Base-by-base conservation (phyloP, 2,113 vertebrate species). In the Corvus cornix region DNA sequence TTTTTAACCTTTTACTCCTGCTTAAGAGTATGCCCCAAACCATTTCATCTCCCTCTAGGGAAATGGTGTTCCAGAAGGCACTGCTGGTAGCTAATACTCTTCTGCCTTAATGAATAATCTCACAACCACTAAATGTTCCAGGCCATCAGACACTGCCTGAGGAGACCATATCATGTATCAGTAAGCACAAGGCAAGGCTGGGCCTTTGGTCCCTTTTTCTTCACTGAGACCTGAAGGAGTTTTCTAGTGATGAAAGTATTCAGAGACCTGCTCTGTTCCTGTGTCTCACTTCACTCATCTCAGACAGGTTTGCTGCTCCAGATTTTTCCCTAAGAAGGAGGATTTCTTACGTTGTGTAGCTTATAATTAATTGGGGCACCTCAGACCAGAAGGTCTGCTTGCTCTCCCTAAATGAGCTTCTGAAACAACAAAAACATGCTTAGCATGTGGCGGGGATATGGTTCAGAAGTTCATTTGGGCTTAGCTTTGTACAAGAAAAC, bases 391-490 rank as follows among this genome's bases (percentile, higher is more conserved):
- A 93, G 95, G 86, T 93, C 86, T 81, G 72, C 51, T 77, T 69
- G 39, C 51, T 88, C 30, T 8, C 46, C 19, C 21, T 67, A 59
- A 74, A 77, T 52, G 26, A 95, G 93, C 92, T 70, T 88, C 93
- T 44, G 16, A 51, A 94, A 93, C 19, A 59, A 80, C 2, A 3
- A 74, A 84, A 74, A 63, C 39, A 77, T 0, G 0, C 33, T 55
- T 76, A 95, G 74, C 72, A 58, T 46, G 64, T 67, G 90, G 55
- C 41, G 10, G 33, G 26, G 46, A 30, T 33, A 12, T 1, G 7
- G 94, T 96, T 96, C 92, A 93, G 77, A 93, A 95, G 94, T 90
- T 95, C 88, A 88, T 28, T 35, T 66, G 63, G 51, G 79, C 68
- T 92, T 77, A 81, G 76, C 60, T 92, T 55, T 74, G 68, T 16